Evolutionary conservation across 2,797 vertebrate species (phyloP).

Genomic region (Poecilia picta): DNA sequence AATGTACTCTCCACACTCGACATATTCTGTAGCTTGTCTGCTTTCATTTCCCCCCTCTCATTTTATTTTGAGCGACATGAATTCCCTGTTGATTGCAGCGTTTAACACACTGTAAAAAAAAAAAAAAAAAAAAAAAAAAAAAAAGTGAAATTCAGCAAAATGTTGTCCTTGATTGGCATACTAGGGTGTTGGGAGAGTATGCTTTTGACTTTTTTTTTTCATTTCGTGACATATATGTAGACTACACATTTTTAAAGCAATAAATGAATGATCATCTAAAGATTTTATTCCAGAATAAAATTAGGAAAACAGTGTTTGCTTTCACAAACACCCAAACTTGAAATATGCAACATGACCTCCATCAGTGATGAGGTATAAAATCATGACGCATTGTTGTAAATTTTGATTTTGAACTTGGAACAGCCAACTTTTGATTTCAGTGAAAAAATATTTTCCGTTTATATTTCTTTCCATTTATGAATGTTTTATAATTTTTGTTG

Average conservation of each 20-base stretch:
- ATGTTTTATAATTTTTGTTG: background rate
- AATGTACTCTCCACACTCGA: constrained; percentile 9
- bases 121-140: too few species aligned
- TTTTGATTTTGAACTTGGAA: constrained; percentile 9
- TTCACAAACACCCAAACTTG: background rate
- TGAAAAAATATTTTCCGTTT: constrained; percentile 2
- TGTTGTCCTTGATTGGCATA: background rate
- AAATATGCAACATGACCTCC: background rate
- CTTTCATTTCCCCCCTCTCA: background rate
- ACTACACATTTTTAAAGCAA: background rate
- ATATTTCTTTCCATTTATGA: background rate
- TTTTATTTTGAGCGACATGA: constrained; percentile 5
- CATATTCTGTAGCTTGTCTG: constrained; percentile 11
- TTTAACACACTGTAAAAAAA: background rate
- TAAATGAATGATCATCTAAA: background rate
- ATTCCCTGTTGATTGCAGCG: constrained; percentile 1
- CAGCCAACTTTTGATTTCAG: background rate
- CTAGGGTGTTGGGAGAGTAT: too few species aligned
- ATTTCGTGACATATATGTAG: background rate
- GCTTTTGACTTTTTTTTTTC: background rate
- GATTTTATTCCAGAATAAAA: background rate
- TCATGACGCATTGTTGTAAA: background rate
- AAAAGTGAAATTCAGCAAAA: background rate
- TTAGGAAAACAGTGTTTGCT: background rate
- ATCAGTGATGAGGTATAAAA: background rate